Evolutionary conservation across 2,888 invertebrate species (phyloP), one percentile per base, ranked within the genome.

Genomic region (Lochmaea crataegi): DNA sequence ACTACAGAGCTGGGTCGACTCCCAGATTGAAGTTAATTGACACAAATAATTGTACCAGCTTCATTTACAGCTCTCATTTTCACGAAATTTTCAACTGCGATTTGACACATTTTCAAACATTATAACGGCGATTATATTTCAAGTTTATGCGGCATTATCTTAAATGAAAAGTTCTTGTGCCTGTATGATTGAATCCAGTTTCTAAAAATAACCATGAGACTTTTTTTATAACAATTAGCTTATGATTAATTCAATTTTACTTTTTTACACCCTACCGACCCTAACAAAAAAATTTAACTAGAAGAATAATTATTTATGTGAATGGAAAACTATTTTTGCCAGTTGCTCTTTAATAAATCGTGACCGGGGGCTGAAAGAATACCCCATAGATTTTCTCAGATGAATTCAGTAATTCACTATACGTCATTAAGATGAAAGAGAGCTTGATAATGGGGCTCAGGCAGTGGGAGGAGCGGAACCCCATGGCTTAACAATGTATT

Each of bases 401-500:
- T 78, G 79, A 77, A 79, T 80, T 81, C 72, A 77, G 77, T 78
- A 79, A 78, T 78, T 75, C 71, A 75, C 77, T 78, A 78, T 81
- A 79, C 80, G 81, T 80, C 80, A 82, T 81, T 81, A 80, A 80
- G 72, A 73, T 73, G 76, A 78, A 79, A 81, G 78, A 78, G 79
- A 77, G 67, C 71, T 68, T 68, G 71, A 75, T 75, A 72, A 75
- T 73, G 71, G 73, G 65, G 68, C 64, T 48, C 51, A 66, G 65
- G 69, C 72, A 74, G 77, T 81, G 81, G 80, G 80, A 78, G 81
- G 82, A 80, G 80, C 81, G 74, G 77, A 76, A 75, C 80, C 81
- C 81, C 77, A 77, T 79, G 78, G 80, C 81, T 82, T 82, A 80
- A 81, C 82, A 79, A 81, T 79, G 82, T 83, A 82, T 83, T 83